These are phyloP conservation scores for Electrona antarctica DNA, from an alignment of 2,113 vertebrate species.

Conservation along the genomic window DNA sequence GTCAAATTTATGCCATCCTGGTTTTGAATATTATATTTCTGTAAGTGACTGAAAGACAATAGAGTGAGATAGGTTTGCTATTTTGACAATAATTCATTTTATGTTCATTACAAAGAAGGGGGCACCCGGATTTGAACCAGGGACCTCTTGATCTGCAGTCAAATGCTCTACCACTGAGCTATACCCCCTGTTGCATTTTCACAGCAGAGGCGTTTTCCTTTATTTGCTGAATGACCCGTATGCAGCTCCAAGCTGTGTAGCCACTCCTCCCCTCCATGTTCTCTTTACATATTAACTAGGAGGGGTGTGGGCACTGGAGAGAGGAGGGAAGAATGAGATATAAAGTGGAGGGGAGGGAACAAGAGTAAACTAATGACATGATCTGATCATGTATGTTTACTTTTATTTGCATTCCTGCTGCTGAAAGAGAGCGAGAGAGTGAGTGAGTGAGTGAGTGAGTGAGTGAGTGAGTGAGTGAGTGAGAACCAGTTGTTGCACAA, in stretches of 20 bases:
- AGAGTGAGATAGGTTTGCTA: no score
- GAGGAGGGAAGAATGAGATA: not conserved
- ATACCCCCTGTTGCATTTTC: slow-evolving; percentile 79
- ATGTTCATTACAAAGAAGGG: slow-evolving; percentile 60
- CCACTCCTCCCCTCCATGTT: not conserved
- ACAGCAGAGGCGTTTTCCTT: no score
- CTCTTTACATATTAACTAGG: slow-evolving; percentile 21
- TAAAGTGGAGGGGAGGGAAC: not conserved
- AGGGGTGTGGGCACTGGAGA: not conserved
- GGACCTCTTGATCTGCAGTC: slow-evolving; percentile 95
- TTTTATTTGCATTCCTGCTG: not conserved
- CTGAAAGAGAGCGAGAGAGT: not conserved
- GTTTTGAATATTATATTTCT: no score
- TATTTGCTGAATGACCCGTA: not conserved
- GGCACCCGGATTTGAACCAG: slow-evolving; percentile 91
- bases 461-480: not conserved
- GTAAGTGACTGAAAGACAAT: no score
- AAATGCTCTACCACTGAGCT: slow-evolving; percentile 97
- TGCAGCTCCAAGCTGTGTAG: not conserved
- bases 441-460: not conserved
- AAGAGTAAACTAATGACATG: not conserved
- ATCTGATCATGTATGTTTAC: not conserved
- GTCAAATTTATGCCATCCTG: no score
- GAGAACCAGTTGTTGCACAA: no score
- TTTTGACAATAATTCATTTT: no score